These are phyloP conservation scores for Rhinoderma darwinii DNA, from an alignment of 2,113 vertebrate species.

Conservation along the genomic window DNA sequence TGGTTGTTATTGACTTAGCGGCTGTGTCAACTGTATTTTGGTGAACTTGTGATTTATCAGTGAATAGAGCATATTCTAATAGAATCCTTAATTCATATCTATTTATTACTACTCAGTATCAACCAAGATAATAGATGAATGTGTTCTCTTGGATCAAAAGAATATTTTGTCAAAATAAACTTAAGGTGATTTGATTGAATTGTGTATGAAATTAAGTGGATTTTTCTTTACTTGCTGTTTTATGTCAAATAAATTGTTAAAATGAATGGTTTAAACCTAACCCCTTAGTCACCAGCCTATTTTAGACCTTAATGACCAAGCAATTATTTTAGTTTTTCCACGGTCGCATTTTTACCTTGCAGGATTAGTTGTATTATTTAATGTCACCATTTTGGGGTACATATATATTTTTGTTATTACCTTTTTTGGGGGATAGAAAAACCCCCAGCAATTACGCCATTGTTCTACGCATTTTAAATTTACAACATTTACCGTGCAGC, in stretches of 20 bases:
- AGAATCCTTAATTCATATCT: neutral
- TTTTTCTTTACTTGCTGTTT: neutral
- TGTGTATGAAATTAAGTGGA: neutral
- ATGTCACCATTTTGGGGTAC: no score
- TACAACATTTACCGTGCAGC: no score
- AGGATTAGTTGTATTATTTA: no score
- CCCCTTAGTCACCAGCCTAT: no score
- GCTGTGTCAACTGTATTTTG: neutral
- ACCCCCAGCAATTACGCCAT: no score
- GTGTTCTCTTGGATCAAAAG: neutral
- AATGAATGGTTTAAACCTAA: neutral
- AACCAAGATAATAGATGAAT: neutral
- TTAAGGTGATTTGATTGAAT: neutral
- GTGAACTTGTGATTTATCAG: neutral
- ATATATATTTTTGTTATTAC: no score
- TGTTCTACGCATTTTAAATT: no score
- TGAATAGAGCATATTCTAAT: neutral
- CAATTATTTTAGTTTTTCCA: no score
- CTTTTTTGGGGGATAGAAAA: no score
- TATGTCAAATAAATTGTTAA: neutral
- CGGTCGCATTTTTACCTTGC: no score
- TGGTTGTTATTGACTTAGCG: neutral
- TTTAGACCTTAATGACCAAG: no score
- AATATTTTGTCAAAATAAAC: neutral
- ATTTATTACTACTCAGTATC: neutral